Conservation (phyloP, 2,797 vertebrate genomes). For the Manis javanica region DNA sequence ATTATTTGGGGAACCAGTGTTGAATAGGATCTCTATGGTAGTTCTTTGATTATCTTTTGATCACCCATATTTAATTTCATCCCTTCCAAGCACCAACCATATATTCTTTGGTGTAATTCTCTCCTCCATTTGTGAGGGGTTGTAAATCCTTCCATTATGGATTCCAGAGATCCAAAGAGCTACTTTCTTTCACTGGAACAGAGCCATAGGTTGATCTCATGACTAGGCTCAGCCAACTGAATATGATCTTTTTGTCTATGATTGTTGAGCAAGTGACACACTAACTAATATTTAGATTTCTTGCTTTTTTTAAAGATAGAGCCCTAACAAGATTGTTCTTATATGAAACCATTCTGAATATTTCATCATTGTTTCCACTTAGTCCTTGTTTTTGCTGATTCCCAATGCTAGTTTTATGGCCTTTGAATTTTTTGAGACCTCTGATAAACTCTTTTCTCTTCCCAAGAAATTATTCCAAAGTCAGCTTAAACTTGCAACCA, state of each 20-base stretch:
- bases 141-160: neutral
- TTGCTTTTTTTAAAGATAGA: neutral
- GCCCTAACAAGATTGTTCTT: neutral
- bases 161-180: neutral
- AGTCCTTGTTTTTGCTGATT: neutral
- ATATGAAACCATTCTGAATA: neutral
- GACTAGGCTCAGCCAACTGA: neutral
- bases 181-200: neutral
- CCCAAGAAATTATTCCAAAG: neutral
- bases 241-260: neutral
- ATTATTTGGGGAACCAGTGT: neutral
- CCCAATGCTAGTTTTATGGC: neutral
- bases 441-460: neutral
- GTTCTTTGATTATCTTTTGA: neutral
- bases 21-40: neutral
- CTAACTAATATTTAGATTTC: neutral
- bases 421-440: neutral
- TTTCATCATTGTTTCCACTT: neutral
- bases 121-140: neutral
- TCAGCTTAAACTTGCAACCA: neutral
- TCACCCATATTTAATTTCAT: neutral
- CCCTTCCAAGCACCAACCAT: neutral
- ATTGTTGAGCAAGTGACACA: neutral
- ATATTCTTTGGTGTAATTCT: neutral
- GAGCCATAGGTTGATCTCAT: neutral